Conservation (phyloP, 2,888 invertebrate species). For the Lasius fuliginosus region DNA sequence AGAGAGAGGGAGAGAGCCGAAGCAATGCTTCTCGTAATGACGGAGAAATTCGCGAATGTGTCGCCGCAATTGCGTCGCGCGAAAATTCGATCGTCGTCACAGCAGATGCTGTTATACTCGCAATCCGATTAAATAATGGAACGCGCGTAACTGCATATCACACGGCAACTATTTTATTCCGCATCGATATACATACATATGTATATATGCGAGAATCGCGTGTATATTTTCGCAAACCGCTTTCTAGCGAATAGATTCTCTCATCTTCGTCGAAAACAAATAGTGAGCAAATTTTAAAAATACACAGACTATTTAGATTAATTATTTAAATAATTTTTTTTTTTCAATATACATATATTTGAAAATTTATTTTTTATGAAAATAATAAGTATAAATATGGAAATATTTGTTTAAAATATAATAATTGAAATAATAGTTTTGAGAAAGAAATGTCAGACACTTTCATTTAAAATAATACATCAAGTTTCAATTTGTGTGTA, state of each 20-base stretch:
- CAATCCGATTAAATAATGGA: constrained; percentile 23
- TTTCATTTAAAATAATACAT: background rate
- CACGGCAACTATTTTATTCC: constrained; percentile 1
- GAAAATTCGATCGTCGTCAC: constrained; percentile 35
- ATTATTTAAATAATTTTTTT: background rate
- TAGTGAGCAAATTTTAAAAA: background rate
- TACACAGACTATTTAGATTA: background rate
- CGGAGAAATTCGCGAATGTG: constrained; percentile 22
- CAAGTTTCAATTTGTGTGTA: background rate
- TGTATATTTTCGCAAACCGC: background rate
- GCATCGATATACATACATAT: background rate
- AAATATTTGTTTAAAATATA: background rate
- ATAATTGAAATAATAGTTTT: background rate
- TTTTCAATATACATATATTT: too few relatives aligned
- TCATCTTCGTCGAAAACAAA: background rate
- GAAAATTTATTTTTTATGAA: background rate
- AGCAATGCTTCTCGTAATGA: background rate
- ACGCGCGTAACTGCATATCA: background rate
- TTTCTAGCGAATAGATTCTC: background rate
- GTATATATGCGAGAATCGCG: background rate
- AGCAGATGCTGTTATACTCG: constrained; percentile 17
- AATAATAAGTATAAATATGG: background rate
- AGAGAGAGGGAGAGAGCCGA: background rate
- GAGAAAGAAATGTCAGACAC: background rate
- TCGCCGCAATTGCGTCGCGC: constrained; percentile 11